Percentiles rank a stretch among this genome's conserved stretches.
These are phyloP conservation scores for Slavum lentiscoides DNA, from an alignment of 2,888 invertebrate species.

Conservation along the genomic window DNA sequence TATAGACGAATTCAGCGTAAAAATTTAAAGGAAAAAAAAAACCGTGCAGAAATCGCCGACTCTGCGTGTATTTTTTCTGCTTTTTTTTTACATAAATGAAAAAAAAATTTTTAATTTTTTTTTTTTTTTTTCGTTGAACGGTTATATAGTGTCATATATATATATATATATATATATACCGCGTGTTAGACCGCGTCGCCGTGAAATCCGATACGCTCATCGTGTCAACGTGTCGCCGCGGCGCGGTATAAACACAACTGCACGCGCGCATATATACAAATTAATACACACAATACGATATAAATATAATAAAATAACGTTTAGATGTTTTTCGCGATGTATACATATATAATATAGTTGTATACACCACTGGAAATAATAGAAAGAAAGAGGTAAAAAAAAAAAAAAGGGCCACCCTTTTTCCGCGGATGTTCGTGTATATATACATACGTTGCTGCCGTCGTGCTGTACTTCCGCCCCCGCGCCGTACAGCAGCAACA, in stretches of 20 bases:
- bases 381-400: conserved; percentile 5
- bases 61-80: too few species aligned
- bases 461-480: conserved; percentile 44
- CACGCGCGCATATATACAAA: not conserved
- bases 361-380: conserved; percentile 17
- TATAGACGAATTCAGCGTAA: conserved; percentile 31
- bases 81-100: too few species aligned
- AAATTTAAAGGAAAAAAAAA: not conserved
- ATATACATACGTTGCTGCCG: not conserved
- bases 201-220: conserved; percentile 35
- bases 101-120: too few species aligned
- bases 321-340: conserved; percentile 7
- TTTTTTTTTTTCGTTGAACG: not conserved
- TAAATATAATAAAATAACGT: too few species aligned
- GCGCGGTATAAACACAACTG: not conserved
- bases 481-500: too few species aligned
- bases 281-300: conserved; percentile 35
- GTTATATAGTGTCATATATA: not conserved
- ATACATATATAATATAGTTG: too few species aligned
- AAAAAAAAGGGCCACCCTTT: conserved; percentile 38
- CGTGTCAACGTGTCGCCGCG: conserved; percentile 37
- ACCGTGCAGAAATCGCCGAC: conserved; percentile 5
- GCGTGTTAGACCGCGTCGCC: too few species aligned
- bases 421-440: not conserved
- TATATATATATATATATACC: too few species aligned